phyloP scores from a whole-genome alignment of 2,888 invertebrate genomes.

The Drosophila maculinotata region DNA sequence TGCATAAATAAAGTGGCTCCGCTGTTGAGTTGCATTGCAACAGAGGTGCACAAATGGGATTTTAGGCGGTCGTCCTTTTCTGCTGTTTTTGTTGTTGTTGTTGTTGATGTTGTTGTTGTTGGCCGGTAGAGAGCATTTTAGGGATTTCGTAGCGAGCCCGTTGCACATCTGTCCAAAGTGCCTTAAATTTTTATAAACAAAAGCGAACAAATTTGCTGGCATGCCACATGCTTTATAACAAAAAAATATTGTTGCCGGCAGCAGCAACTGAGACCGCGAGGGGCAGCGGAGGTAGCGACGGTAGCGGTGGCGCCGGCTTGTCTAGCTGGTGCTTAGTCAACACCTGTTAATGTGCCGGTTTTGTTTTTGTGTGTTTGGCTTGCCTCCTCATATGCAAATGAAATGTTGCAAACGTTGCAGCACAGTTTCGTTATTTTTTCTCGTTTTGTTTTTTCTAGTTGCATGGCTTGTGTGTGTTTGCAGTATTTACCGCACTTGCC shows the following conservation, averaged over 20 bases:
- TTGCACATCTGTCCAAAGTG: slow-evolving; percentile 66
- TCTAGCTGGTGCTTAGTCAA: slow-evolving; percentile 73
- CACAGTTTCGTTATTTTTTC: slow-evolving; percentile 16
- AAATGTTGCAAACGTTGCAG: slow-evolving; percentile 54
- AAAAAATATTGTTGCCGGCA: slow-evolving; percentile 40
- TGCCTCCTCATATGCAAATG: slow-evolving; percentile 68
- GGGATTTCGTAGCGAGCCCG: slow-evolving; percentile 57
- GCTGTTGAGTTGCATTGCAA: slow-evolving; percentile 30
- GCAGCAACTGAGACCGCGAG: slow-evolving; percentile 23
- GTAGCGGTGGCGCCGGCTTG: slow-evolving; percentile 22
- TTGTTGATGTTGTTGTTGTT: slow-evolving; percentile 6
- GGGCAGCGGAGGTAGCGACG: too few relatives aligned
- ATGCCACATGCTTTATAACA: slow-evolving; percentile 53
- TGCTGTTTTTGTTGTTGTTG: slow-evolving; percentile 19
- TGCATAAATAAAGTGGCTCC: slow-evolving; percentile 73
- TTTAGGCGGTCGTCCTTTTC: slow-evolving; percentile 55
- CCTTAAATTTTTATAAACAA: slow-evolving; percentile 81
- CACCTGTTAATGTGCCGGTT: slow-evolving; percentile 77
- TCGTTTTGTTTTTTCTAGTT: neutral
- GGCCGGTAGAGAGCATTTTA: slow-evolving; percentile 48
- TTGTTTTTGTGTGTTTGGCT: slow-evolving; percentile 30
- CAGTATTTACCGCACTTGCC: slow-evolving; percentile 58
- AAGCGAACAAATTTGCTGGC: slow-evolving; percentile 73
- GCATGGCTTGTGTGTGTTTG: slow-evolving; percentile 17
- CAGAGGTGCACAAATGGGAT: slow-evolving; percentile 71